Percentiles rank a stretch among this genome's conserved stretches.
phyloP scores from a whole-genome alignment of 2,113 vertebrate species.

The Rhinogobius similis region DNA sequence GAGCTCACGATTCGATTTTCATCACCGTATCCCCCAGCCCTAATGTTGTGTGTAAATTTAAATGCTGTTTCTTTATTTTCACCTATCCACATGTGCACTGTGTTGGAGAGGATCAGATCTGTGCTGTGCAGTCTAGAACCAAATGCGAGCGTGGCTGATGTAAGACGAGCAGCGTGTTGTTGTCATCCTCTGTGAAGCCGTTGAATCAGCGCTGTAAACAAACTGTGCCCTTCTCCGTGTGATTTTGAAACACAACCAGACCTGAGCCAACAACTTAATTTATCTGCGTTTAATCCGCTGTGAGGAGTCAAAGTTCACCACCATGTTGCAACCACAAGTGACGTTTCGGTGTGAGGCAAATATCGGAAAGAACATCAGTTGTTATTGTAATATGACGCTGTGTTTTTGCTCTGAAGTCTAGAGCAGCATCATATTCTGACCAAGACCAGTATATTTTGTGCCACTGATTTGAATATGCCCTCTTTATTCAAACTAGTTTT shows the following conservation, averaged over 20 bases:
- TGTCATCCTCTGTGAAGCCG: background rate
- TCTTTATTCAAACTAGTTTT: too few relatives aligned
- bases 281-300: background rate
- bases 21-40: too few relatives aligned
- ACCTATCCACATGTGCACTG: background rate
- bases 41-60: too few relatives aligned
- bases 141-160: background rate
- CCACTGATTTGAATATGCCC: too few relatives aligned
- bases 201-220: constrained; percentile 1
- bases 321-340: background rate
- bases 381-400: background rate
- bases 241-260: background rate
- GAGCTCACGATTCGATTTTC: too few relatives aligned
- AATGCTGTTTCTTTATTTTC: background rate
- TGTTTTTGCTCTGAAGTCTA: too few relatives aligned
- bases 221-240: background rate
- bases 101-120: background rate
- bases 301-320: background rate
- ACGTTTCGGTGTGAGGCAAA: background rate
- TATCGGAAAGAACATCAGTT: background rate
- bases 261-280: background rate
- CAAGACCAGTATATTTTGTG: background rate
- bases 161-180: background rate
- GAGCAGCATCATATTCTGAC: background rate
- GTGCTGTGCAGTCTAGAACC: background rate